Conservation (phyloP, 2,797 vertebrate genomes). For the Echiichthys vipera region DNA sequence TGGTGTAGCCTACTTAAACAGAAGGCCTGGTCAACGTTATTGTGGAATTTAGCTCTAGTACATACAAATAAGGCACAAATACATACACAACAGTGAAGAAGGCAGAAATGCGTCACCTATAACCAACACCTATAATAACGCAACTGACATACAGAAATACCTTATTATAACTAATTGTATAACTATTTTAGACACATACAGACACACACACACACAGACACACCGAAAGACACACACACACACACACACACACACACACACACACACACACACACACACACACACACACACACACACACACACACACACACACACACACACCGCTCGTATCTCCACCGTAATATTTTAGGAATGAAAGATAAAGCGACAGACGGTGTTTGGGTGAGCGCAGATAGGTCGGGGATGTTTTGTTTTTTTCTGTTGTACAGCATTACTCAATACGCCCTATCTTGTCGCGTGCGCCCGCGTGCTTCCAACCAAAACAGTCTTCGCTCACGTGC, state of each 20-base stretch:
- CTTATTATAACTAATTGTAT: rapidly evolving
- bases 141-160: neutral
- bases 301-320: neutral
- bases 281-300: neutral
- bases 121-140: too few species aligned
- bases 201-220: neutral
- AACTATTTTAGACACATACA: neutral
- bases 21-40: neutral
- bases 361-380: neutral
- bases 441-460: constrained; percentile 57
- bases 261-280: neutral
- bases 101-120: neutral
- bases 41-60: neutral
- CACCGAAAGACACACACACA: too few species aligned
- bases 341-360: neutral
- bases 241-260: neutral
- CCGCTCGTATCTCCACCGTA: constrained; percentile 15
- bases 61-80: neutral
- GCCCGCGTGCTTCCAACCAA: constrained; percentile 64
- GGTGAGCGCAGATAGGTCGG: constrained; percentile 36
- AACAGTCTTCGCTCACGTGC: constrained; percentile 28
- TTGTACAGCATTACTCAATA: constrained; percentile 33
- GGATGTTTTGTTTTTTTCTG: constrained; percentile 49
- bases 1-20: neutral
- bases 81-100: neutral